phyloP scores from a whole-genome alignment of 2,113 vertebrate species.

The Pituophis catenifer region DNA sequence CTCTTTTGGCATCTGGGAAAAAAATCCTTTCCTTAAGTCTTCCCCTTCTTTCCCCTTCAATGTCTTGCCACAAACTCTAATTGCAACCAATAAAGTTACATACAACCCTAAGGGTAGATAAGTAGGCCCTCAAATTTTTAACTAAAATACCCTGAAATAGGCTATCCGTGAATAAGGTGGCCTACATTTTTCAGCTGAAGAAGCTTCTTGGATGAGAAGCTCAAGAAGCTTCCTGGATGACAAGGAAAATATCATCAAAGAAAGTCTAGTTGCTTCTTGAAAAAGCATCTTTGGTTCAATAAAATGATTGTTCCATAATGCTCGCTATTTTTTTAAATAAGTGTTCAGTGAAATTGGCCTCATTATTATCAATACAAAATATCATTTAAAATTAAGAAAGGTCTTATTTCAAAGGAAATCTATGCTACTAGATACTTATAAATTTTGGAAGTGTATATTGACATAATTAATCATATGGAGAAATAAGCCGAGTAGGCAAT shows the following conservation, averaged over 20 bases:
- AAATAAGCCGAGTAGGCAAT: not conserved
- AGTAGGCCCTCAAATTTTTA: not conserved
- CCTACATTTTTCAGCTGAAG: not conserved
- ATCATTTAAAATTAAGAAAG: not conserved
- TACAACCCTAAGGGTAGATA: not conserved
- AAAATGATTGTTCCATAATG: not conserved
- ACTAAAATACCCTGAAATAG: not conserved
- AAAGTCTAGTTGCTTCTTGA: not conserved
- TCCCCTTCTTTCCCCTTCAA: not conserved
- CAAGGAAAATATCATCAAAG: not conserved
- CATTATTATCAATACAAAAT: not conserved
- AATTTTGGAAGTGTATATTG: not conserved
- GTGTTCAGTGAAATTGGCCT: not conserved
- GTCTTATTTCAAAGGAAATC: not conserved
- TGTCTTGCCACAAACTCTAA: not conserved
- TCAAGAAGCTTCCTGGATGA: not conserved
- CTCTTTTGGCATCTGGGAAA: not conserved
- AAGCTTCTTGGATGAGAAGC: not conserved
- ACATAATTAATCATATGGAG: not conserved
- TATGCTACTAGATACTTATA: not conserved
- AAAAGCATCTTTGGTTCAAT: not conserved
- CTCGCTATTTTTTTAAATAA: not conserved
- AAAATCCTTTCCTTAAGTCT: not conserved
- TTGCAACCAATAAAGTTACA: not conserved
- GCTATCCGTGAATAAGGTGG: not conserved